These are phyloP conservation scores for Gobionotothen gibberifrons DNA, from an alignment of 2,797 vertebrate genomes.

Conservation along the genomic window DNA sequence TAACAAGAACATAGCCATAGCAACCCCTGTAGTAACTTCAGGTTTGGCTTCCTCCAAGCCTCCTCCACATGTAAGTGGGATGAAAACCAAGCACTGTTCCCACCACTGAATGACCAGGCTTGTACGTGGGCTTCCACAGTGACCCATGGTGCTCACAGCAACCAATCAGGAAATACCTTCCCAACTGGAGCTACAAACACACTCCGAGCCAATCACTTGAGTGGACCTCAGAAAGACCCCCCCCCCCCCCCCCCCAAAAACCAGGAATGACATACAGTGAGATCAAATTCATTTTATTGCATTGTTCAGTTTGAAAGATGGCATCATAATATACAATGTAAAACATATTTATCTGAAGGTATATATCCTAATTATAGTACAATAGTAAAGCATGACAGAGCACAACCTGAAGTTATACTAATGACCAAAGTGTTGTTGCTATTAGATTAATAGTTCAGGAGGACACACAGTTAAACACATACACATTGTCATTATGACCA, in stretches of 20 bases:
- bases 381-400: background rate
- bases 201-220: slow-evolving; percentile 66
- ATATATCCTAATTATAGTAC: background rate
- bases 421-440: background rate
- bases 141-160: slow-evolving; percentile 69
- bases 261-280: slow-evolving; percentile 23
- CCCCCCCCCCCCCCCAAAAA: background rate
- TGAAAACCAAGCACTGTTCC: slow-evolving; percentile 79
- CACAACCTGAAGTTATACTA: background rate
- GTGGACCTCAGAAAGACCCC: slow-evolving; percentile 28
- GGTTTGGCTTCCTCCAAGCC: slow-evolving; percentile 54
- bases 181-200: slow-evolving; percentile 75
- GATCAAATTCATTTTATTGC: slow-evolving; percentile 16
- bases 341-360: background rate
- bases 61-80: slow-evolving; percentile 69
- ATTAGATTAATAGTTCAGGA: background rate
- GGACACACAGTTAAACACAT: background rate
- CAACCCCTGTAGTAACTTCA: slow-evolving; percentile 50
- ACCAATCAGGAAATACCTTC: slow-evolving; percentile 83
- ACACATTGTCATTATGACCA: slow-evolving; percentile 7
- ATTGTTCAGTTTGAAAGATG: slow-evolving; percentile 6
- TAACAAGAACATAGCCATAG: slow-evolving; percentile 65
- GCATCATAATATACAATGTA: background rate
- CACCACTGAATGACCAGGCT: slow-evolving; percentile 76
- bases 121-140: slow-evolving; percentile 72